Percentiles rank a stretch among this genome's conserved stretches.
Conservation (phyloP, 2,113 vertebrate species). For the Semnornis frantzii region DNA sequence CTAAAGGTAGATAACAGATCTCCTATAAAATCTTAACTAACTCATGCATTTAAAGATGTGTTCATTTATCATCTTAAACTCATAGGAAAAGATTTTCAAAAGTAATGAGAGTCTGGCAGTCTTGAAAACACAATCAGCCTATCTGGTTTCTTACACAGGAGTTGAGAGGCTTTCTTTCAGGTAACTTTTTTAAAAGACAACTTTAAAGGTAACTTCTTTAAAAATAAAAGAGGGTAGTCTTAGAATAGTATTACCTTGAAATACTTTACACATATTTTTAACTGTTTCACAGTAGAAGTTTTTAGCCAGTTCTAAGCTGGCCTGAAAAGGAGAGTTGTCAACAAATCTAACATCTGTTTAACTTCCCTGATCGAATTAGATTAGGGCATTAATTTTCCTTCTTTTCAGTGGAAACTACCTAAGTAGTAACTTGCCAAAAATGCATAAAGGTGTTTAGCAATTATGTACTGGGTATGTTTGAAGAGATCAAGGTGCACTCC, state of each 20-base stretch:
- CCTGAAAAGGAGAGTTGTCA: slow-evolving; percentile 21
- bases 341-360: slow-evolving; percentile 58
- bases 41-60: background rate
- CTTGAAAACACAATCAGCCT: background rate
- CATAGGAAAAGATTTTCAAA: slow-evolving; percentile 20
- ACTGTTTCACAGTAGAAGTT: background rate
- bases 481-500: slow-evolving; percentile 79
- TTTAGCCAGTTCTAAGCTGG: slow-evolving; percentile 29
- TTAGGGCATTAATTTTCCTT: slow-evolving; percentile 63
- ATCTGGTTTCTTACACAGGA: background rate
- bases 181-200: background rate
- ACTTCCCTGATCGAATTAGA: slow-evolving; percentile 56
- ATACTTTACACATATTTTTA: background rate
- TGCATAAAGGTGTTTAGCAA: slow-evolving; percentile 71
- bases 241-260: background rate
- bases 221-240: background rate
- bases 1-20: slow-evolving; percentile 23
- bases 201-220: background rate
- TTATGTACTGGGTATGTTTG: slow-evolving; percentile 68
- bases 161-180: background rate
- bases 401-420: slow-evolving; percentile 68
- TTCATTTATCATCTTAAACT: slow-evolving; percentile 25
- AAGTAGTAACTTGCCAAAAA: slow-evolving; percentile 72
- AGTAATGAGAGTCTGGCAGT: background rate
- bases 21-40: slow-evolving; percentile 32